Base-by-base conservation (phyloP, 2,113 vertebrate species). In the Dasyurus viverrinus region DNA sequence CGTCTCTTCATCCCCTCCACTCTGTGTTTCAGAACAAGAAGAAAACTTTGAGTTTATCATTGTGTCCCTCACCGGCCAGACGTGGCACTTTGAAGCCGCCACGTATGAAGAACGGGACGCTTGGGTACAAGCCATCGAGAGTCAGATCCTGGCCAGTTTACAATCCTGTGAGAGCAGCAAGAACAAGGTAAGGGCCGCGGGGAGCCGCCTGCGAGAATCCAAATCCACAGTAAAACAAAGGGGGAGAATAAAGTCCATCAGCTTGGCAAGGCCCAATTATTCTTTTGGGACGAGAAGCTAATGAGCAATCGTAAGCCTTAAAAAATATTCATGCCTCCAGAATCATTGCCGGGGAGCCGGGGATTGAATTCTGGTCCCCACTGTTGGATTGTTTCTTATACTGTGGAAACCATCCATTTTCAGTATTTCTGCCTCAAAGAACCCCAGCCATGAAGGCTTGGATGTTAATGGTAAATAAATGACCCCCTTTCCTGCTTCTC, bases 141-240 rank as follows among this genome's bases (percentile, higher is more conserved):
- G 99, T 97, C 99, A 99, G 99, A 99, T 99, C 98, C 98, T 99
- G 95, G 99, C 99, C 98, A 99, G 99, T 96, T 98, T 99, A 91
- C 99, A 99, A 99, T 99, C 99, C 0, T 99, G 99, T 2, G 99
- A 99, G 98, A 99, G 99, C 99, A 99, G 99, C 99, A 99, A 99
- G 98, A 99, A 99, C 97, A 99, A 99, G 99, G 99, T 99, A 95
- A 93, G 96, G 36, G 42, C 2, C 95, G 0, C 53, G 14, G 23
- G 46, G 16, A 50, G 0, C 53, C 2, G 89, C 10, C 42, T 8
- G 6, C 84, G 1, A 0, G 24, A 91, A 93, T 53, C 90, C 91
- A 93, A 92, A 54, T 93, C 84, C 68, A 2, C 8, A 4, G 12
- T 54, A 47, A 27, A 27, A 93, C 30, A 90, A 46, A 53, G 36